phyloP scores from a whole-genome alignment of 2,888 invertebrate species.

The Plebejus argus region DNA sequence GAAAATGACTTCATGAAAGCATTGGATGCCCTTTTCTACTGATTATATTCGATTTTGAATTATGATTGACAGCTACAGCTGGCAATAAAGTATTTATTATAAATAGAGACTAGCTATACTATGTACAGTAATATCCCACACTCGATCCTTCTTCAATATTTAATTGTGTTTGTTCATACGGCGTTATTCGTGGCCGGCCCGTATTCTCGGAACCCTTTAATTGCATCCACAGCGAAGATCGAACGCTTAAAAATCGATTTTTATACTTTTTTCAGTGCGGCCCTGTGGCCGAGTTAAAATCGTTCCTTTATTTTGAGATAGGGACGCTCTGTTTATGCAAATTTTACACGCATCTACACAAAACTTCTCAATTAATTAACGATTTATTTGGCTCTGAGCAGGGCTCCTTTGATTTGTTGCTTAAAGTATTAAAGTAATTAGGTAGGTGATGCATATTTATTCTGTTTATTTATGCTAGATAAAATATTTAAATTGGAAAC shows the following conservation, averaged over 20 bases:
- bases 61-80: no score
- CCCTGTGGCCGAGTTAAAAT: constrained; percentile 59
- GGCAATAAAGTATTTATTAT: no score
- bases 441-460: not conserved
- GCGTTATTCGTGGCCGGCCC: constrained; percentile 52
- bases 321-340: constrained; percentile 76
- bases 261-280: constrained; percentile 76
- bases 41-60: no score
- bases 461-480: not conserved
- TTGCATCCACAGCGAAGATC: constrained; percentile 77
- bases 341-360: constrained; percentile 75
- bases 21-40: no score
- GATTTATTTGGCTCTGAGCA: constrained; percentile 36
- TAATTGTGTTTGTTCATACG: constrained; percentile 46
- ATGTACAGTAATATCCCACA: not conserved
- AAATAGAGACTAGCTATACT: no score
- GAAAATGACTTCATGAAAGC: no score
- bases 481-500: no score
- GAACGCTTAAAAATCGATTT: constrained; percentile 78
- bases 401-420: not conserved
- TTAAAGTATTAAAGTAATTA: not conserved
- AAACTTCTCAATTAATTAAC: constrained; percentile 76
- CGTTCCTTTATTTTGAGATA: constrained; percentile 72
- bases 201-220: constrained; percentile 76
- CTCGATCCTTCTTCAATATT: constrained; percentile 17